These are phyloP conservation scores for Eciton burchellii DNA, from an alignment of 1,140 invertebrate species.

Conservation along the genomic window DNA sequence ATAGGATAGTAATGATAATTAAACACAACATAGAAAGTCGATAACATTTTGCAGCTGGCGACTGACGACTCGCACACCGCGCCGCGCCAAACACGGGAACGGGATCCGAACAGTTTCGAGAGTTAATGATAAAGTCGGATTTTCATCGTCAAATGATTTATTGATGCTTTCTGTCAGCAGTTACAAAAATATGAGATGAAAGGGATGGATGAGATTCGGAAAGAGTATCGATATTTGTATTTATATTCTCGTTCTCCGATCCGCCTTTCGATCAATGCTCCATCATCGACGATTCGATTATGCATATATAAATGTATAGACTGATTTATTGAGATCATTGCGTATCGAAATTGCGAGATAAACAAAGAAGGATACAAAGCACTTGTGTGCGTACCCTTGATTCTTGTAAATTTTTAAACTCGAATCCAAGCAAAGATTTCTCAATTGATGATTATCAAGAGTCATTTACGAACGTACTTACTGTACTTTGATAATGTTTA, in stretches of 20 bases:
- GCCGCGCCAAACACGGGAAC: conserved; percentile 16
- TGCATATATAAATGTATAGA: too few relatives aligned
- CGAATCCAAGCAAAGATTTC: not conserved
- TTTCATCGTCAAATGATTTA: conserved; percentile 57
- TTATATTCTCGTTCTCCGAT: not conserved
- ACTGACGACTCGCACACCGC: conserved; percentile 19
- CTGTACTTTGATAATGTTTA: not conserved
- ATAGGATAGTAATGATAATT: conserved; percentile 25
- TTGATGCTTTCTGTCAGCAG: conserved; percentile 47
- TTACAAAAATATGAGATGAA: conserved; percentile 52
- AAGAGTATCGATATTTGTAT: conserved; percentile 46
- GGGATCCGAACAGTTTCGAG: conserved; percentile 55
- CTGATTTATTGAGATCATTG: too few relatives aligned
- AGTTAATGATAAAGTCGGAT: conserved; percentile 58
- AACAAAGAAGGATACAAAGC: not conserved
- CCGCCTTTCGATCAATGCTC: not conserved
- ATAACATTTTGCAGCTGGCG: conserved; percentile 16
- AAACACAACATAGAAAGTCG: conserved; percentile 18
- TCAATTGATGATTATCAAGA: not conserved
- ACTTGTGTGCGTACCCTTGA: not conserved
- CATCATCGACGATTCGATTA: not conserved
- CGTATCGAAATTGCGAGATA: not conserved
- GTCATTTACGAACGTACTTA: not conserved
- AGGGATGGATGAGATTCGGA: conserved; percentile 12
- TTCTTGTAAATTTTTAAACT: not conserved